Conservation (phyloP, 1,140 invertebrate genomes). For the Propsilocerus akamusi region DNA sequence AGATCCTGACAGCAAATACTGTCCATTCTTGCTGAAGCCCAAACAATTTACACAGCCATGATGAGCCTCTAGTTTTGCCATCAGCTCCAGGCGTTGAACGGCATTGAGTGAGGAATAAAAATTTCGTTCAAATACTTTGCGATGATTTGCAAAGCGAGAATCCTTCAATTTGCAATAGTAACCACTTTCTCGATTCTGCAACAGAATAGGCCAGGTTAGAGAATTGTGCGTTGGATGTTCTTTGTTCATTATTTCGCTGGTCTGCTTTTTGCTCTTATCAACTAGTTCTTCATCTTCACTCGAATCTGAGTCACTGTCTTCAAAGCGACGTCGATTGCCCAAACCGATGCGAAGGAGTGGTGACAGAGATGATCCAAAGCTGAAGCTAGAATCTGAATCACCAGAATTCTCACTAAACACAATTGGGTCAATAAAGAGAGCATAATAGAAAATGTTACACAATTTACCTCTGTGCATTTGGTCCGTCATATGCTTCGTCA, state of each 20-base stretch:
- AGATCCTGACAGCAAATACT: constrained; percentile 59
- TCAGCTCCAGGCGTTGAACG: constrained; percentile 63
- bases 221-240: background rate
- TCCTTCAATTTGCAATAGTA: background rate
- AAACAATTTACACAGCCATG: constrained; percentile 82
- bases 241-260: background rate
- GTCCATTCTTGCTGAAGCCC: constrained; percentile 62
- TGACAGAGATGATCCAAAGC: background rate
- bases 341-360: background rate
- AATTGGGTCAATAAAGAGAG: background rate
- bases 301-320: background rate
- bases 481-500: background rate
- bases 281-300: background rate
- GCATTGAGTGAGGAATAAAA: constrained; percentile 23
- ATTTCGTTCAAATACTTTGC: background rate
- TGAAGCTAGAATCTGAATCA: background rate
- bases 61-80: constrained; percentile 61
- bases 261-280: background rate
- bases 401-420: background rate
- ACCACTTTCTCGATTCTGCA: background rate
- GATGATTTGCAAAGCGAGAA: background rate
- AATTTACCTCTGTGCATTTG: background rate
- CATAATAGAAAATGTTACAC: background rate
- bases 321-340: background rate
- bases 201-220: background rate